Evolutionary conservation across 2,113 vertebrate species (phyloP).

Genomic region (Leuciscus idus): DNA sequence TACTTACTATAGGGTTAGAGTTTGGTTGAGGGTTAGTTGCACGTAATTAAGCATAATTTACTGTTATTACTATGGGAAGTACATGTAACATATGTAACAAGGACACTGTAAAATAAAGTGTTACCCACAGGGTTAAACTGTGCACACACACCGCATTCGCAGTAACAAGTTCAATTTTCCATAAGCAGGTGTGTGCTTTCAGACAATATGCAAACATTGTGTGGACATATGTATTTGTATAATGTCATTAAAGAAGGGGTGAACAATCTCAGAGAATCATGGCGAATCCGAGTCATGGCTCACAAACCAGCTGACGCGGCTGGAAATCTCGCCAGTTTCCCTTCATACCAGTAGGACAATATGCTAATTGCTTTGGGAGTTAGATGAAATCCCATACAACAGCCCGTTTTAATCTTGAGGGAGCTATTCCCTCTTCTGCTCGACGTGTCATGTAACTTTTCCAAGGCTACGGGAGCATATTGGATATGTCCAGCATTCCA

Average conservation of each 20-base stretch:
- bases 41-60: too few species aligned
- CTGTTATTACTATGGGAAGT: too few species aligned
- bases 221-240: neutral
- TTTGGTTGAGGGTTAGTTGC: too few species aligned
- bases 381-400: constrained; percentile 53
- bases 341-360: constrained; percentile 72
- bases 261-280: constrained; percentile 41
- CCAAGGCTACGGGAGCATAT: constrained; percentile 61
- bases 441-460: constrained; percentile 51
- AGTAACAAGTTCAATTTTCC: neutral
- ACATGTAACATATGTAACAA: too few species aligned
- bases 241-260: constrained; percentile 1
- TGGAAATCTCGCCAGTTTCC: constrained; percentile 68
- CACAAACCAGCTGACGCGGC: constrained; percentile 45
- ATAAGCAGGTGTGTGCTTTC: constrained; percentile 13
- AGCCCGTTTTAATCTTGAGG: constrained; percentile 45
- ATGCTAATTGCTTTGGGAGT: constrained; percentile 70
- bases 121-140: neutral
- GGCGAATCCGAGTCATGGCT: constrained; percentile 59
- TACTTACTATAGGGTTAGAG: too few species aligned
- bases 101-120: too few species aligned
- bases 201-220: constrained; percentile 13
- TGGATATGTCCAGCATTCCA: constrained; percentile 65
- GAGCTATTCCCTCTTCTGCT: constrained; percentile 57
- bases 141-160: neutral